Evolutionary conservation across 2,113 vertebrate genomes (phyloP).

Genomic region (Rhinolophus sinicus): DNA sequence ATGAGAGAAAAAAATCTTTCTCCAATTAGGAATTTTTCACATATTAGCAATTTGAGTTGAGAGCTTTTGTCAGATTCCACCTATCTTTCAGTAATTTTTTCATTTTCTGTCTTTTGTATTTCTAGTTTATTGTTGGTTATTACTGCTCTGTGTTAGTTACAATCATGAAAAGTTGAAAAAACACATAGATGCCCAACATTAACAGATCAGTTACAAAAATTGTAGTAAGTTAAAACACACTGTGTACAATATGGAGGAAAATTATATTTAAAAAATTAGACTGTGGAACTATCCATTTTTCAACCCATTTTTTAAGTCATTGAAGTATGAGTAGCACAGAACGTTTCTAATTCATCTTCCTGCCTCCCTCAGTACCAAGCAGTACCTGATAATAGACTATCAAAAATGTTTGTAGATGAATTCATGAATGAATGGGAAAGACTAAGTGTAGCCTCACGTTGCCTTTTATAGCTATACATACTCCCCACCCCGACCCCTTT

Average conservation of each 20-base stretch:
- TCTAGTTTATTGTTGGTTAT: conserved; percentile 31
- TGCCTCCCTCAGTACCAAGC: not conserved
- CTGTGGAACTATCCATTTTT: not conserved
- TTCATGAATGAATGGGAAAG: not conserved
- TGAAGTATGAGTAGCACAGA: not conserved
- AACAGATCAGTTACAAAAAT: not conserved
- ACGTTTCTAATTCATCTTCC: conserved; percentile 7
- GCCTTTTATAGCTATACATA: not conserved
- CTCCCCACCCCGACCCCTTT: not conserved
- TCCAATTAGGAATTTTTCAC: not conserved
- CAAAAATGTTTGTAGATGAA: not conserved
- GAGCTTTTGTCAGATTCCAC: not conserved
- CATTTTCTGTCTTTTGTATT: conserved; percentile 66
- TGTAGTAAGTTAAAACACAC: not conserved
- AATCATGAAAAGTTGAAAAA: not conserved
- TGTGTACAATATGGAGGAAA: not conserved
- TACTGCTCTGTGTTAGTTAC: not conserved
- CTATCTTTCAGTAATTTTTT: not conserved
- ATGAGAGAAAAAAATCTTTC: not conserved
- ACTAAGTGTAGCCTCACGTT: not conserved
- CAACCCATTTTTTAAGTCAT: not conserved
- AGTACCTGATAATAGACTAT: not conserved
- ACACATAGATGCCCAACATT: not conserved
- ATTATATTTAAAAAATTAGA: not conserved
- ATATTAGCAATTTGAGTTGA: not conserved